Percentiles rank a stretch among this genome's conserved stretches.
These are phyloP conservation scores for Zaprionus taronus DNA, from an alignment of 1,140 invertebrate species.

Conservation along the genomic window DNA sequence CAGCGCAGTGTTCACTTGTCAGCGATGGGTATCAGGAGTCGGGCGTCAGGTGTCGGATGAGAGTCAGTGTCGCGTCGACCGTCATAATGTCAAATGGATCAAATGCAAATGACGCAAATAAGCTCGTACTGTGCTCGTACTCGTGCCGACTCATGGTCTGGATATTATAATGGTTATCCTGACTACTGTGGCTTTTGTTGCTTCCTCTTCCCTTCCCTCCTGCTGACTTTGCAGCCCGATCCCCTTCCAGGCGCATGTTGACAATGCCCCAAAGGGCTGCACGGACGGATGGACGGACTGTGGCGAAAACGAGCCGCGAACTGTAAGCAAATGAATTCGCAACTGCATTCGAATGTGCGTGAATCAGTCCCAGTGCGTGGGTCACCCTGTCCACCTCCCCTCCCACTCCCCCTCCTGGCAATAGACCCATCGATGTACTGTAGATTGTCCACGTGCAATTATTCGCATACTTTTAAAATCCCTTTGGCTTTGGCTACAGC, in stretches of 20 bases:
- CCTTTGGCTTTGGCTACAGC: background rate
- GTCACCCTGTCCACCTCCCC: background rate
- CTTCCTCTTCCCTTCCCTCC: constrained; percentile 38
- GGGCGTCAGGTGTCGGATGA: background rate
- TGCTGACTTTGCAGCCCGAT: constrained; percentile 45
- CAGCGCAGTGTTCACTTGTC: constrained; percentile 41
- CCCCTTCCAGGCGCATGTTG: constrained; percentile 53
- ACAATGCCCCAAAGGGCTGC: constrained; percentile 60
- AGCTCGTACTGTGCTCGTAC: background rate
- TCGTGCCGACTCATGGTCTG: background rate
- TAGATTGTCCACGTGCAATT: background rate
- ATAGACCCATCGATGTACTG: background rate
- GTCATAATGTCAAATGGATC: constrained; percentile 75
- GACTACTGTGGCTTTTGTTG: constrained; percentile 57
- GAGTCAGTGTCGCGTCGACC: constrained; percentile 19
- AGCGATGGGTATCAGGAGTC: constrained; percentile 36
- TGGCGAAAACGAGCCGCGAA: constrained; percentile 63
- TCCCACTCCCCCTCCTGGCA: background rate
- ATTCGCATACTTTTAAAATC: background rate
- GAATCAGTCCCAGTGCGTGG: background rate
- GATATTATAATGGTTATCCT: constrained; percentile 75
- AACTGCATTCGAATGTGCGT: constrained; percentile 27
- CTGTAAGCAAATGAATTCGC: constrained; percentile 65
- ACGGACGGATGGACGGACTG: constrained; percentile 28
- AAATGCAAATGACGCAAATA: constrained; percentile 28